These are phyloP conservation scores for Virgularia gustaviana DNA, from an alignment of 92 coral and sea anemone genomes.

Conservation along the genomic window DNA sequence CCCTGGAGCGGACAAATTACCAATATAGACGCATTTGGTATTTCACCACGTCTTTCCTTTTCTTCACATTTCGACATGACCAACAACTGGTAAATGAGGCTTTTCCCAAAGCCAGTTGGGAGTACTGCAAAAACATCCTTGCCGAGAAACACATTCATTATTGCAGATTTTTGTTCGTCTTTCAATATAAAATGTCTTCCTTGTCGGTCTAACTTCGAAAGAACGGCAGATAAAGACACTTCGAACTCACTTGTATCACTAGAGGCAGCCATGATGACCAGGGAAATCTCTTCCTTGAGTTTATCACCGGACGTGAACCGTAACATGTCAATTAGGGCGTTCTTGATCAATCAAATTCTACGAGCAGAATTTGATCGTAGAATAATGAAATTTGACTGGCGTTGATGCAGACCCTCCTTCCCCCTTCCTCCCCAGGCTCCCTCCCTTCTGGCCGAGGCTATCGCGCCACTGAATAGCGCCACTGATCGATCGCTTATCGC, in stretches of 20 bases:
- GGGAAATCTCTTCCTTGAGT: no score
- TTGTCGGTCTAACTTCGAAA: not conserved
- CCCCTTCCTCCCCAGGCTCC: no score
- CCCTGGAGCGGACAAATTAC: conserved; percentile 44
- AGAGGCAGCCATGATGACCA: not conserved
- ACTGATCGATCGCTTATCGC: no score
- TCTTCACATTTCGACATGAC: conserved; percentile 14
- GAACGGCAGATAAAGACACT: not conserved
- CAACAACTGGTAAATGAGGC: conserved; percentile 34
- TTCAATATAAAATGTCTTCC: conserved; percentile 22
- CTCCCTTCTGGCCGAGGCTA: no score
- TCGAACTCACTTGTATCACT: not conserved
- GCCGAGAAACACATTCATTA: conserved; percentile 18
- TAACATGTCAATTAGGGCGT: no score
- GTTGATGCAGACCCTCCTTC: no score
- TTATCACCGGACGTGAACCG: no score
- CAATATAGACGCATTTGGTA: not conserved
- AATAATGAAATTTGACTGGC: no score
- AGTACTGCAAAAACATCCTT: conserved; percentile 18
- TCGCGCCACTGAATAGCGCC: no score
- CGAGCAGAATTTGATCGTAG: no score
- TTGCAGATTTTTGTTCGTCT: conserved; percentile 27
- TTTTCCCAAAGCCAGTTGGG: conserved; percentile 49
- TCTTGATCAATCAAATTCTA: no score
- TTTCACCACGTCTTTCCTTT: not conserved